Evolutionary conservation across 2,888 invertebrate species (phyloP).

Genomic region (Andrena praecox): DNA sequence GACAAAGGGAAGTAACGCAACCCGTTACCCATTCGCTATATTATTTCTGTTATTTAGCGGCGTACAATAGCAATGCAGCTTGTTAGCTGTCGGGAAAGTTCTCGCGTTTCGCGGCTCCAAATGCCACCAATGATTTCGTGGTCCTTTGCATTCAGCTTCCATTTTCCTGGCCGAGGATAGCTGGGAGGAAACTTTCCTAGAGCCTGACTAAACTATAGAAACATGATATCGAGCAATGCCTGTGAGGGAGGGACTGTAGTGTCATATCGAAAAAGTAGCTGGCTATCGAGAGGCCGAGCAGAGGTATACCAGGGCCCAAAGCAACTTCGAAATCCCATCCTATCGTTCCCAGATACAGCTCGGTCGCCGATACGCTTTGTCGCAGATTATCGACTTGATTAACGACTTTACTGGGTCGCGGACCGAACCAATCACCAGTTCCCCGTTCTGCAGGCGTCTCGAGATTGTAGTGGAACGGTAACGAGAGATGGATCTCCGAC

Average conservation of each 20-base stretch:
- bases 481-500: not conserved
- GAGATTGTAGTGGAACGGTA: not conserved
- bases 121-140: not conserved
- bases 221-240: no score
- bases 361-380: not conserved
- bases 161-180: no score
- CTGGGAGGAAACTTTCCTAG: no score
- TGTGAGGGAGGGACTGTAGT: no score
- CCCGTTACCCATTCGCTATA: not conserved
- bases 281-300: not conserved
- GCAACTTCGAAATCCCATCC: not conserved
- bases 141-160: not conserved
- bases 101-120: not conserved
- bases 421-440: not conserved
- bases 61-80: constrained; percentile 19
- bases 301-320: not conserved
- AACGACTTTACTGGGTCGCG: not conserved
- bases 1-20: not conserved
- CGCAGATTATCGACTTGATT: not conserved
- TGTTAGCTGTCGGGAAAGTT: constrained; percentile 16
- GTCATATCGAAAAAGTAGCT: no score
- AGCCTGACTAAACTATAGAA: no score
- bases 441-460: not conserved
- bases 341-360: not conserved
- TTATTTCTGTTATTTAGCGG: constrained; percentile 17